A percentile compares a stretch with the other conserved stretches of the same genome.
Conservation (phyloP, 2,113 vertebrate species). For the Marmota monax region DNA sequence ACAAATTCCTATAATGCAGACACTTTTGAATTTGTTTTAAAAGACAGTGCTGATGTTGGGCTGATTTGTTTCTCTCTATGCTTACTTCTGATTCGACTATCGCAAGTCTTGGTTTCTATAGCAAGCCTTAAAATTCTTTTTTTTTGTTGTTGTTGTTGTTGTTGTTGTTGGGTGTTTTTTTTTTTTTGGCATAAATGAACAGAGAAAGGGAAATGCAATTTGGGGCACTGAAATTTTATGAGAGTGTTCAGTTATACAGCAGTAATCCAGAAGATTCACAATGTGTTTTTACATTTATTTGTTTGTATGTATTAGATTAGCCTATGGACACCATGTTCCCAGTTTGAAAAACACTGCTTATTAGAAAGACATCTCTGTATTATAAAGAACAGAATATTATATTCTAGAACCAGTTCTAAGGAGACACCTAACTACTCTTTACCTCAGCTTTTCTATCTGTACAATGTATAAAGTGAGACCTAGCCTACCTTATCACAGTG, state of each 20-base stretch:
- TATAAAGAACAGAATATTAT: background rate
- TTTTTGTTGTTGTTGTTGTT: too few relatives aligned
- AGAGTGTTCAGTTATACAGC: background rate
- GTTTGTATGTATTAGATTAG: background rate
- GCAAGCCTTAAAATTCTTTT: background rate
- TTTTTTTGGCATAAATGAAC: background rate
- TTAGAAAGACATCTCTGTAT: background rate
- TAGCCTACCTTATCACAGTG: background rate
- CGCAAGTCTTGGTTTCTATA: background rate
- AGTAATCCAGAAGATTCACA: background rate
- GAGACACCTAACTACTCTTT: background rate
- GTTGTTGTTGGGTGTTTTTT: background rate
- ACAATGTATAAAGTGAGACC: background rate
- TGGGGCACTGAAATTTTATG: background rate
- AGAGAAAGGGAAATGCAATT: background rate
- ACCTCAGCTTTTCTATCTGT: background rate
- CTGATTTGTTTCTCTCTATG: background rate
- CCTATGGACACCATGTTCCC: background rate
- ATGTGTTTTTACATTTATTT: background rate
- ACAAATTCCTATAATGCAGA: background rate
- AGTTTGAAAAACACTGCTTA: conserved; percentile 9
- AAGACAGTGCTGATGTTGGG: background rate
- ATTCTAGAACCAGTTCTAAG: background rate
- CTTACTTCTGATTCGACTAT: background rate
- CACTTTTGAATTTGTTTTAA: background rate